These are phyloP conservation scores for Rhopalosiphum nymphaeae DNA, from an alignment of 2,888 invertebrate genomes.

Conservation along the genomic window DNA sequence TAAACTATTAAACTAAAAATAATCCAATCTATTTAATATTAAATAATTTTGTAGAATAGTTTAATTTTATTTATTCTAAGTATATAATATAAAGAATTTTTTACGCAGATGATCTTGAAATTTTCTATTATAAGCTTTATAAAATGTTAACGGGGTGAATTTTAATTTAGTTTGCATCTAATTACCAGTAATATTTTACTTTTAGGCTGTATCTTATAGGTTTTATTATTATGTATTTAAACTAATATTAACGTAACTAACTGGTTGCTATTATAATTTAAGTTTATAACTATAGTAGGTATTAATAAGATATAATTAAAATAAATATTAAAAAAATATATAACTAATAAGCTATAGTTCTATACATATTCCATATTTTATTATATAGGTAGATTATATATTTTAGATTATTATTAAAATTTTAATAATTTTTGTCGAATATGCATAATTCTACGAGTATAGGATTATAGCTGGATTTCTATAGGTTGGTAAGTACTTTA, in stretches of 20 bases:
- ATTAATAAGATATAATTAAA: background rate
- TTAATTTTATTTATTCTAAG: background rate
- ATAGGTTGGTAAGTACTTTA: background rate
- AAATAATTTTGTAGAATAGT: background rate
- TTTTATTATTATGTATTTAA: background rate
- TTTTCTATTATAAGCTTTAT: background rate
- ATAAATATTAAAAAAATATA: background rate
- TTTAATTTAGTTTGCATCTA: background rate
- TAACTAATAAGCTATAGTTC: background rate
- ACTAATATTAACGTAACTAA: too few species aligned
- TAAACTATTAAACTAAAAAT: background rate
- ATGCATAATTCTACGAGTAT: background rate
- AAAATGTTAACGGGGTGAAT: background rate
- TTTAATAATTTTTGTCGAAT: background rate
- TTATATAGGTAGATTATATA: background rate
- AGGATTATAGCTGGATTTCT: background rate
- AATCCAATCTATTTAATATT: too few species aligned
- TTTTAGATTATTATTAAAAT: background rate
- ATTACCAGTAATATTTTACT: background rate
- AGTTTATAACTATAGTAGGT: too few species aligned
- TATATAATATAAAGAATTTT: background rate
- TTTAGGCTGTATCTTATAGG: background rate
- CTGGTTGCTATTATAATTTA: too few species aligned
- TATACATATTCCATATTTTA: background rate
- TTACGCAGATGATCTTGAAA: background rate